A percentile compares a stretch with the other conserved stretches of the same genome.
Evolutionary conservation across 2,888 invertebrate genomes (phyloP).

Genomic region (Helleia helle): DNA sequence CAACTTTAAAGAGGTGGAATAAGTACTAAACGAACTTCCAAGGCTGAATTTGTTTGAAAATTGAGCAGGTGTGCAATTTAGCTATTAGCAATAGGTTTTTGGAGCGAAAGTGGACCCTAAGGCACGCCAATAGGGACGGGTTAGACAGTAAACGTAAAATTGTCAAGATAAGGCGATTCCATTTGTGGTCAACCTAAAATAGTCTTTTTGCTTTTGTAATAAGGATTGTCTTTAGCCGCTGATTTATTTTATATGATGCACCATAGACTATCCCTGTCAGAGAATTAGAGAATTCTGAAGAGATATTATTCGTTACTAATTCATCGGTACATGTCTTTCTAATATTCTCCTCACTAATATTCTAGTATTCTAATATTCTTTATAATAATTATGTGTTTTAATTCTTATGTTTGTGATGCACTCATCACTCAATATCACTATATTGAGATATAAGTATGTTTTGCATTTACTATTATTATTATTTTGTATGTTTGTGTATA

Average conservation of each 20-base stretch:
- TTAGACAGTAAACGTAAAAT: constrained; percentile 12
- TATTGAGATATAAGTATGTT: no score
- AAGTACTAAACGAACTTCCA: constrained; percentile 15
- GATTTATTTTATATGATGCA: constrained; percentile 25
- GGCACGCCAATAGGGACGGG: constrained; percentile 12
- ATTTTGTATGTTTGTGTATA: no score
- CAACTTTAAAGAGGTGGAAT: constrained; percentile 7
- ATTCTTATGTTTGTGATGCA: no score
- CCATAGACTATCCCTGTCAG: constrained; percentile 14
- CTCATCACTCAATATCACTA: no score
- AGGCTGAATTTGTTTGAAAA: constrained; percentile 14
- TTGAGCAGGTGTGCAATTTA: constrained; percentile 12
- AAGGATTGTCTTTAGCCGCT: constrained; percentile 19
- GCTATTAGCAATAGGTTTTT: constrained; percentile 9
- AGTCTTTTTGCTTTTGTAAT: constrained; percentile 18
- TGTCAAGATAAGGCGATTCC: constrained; percentile 14
- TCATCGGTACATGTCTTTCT: no score
- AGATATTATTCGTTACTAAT: no score
- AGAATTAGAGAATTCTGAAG: constrained; percentile 16
- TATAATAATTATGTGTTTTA: no score
- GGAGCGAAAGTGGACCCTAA: constrained; percentile 17
- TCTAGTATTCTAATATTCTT: no score
- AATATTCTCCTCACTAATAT: no score
- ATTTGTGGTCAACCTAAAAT: constrained; percentile 13
- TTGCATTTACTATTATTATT: no score